Conservation (phyloP, 2,797 vertebrate genomes). For the Sebastes steindachneri region DNA sequence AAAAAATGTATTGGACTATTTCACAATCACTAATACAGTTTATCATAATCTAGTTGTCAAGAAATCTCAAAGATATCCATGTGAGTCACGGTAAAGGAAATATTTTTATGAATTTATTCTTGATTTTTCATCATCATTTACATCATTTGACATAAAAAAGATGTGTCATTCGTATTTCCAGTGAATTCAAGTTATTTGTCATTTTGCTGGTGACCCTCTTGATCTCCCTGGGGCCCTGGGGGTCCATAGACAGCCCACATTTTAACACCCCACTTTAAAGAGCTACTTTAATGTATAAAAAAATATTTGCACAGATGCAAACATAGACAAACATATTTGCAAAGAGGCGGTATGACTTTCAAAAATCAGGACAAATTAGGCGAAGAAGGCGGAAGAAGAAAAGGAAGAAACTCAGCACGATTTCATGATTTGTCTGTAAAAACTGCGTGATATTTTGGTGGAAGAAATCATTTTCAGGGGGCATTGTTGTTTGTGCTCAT, state of each 20-base stretch:
- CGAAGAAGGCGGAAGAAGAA: constrained; percentile 22
- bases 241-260: background rate
- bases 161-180: background rate
- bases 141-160: background rate
- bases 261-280: background rate
- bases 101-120: too few species aligned
- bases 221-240: constrained; percentile 1
- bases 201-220: constrained; percentile 2
- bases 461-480: constrained; percentile 39
- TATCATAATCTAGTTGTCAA: background rate
- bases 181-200: background rate
- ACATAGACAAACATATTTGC: background rate
- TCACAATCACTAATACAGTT: constrained; percentile 7
- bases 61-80: background rate
- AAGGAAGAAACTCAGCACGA: constrained; percentile 13
- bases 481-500: constrained; percentile 42
- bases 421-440: constrained; percentile 30
- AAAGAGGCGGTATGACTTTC: background rate
- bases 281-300: background rate
- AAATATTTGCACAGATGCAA: constrained; percentile 19
- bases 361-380: background rate
- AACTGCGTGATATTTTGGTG: constrained; percentile 40
- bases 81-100: too few species aligned
- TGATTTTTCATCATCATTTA: background rate
- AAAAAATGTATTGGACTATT: constrained; percentile 17